phyloP scores from a whole-genome alignment of 2,888 invertebrate species.

The Camponotus fellah region DNA sequence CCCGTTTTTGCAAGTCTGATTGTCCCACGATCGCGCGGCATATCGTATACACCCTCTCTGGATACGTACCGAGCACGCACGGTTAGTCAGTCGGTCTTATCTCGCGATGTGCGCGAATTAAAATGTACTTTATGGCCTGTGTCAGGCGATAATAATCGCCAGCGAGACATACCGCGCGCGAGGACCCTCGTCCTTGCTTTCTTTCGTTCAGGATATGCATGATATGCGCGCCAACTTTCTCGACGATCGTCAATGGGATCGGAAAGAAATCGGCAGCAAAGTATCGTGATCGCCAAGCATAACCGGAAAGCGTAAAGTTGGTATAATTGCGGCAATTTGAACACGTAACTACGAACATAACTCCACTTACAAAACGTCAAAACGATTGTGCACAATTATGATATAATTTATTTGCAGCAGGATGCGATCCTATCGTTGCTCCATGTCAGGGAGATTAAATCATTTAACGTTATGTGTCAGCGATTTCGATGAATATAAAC shows the following conservation, averaged over 20 bases:
- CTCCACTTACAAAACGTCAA: conserved; percentile 44
- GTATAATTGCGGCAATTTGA: conserved; percentile 43
- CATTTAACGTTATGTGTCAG: conserved; percentile 13
- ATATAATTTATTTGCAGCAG: conserved; percentile 46
- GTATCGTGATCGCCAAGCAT: conserved; percentile 34
- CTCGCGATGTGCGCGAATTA: conserved; percentile 72
- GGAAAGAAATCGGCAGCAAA: conserved; percentile 33
- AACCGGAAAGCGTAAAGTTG: conserved; percentile 41
- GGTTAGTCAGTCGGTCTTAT: conserved; percentile 56
- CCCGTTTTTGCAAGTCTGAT: conserved; percentile 82
- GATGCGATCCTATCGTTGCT: conserved; percentile 32
- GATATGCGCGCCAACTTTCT: conserved; percentile 10
- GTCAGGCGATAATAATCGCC: conserved; percentile 76
- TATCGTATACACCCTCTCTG: not conserved
- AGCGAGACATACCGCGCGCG: conserved; percentile 34
- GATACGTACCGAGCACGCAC: conserved; percentile 51
- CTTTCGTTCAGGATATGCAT: not conserved
- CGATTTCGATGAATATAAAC: not conserved
- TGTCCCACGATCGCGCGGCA: conserved; percentile 67
- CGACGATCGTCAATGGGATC: conserved; percentile 27
- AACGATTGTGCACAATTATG: conserved; percentile 50
- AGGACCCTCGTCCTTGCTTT: conserved; percentile 29
- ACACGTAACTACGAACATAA: conserved; percentile 28
- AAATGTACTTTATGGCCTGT: conserved; percentile 76
- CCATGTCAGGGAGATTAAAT: not conserved